Percentiles rank a stretch among this genome's conserved stretches.
These are phyloP conservation scores for Neoitamus cyanurus DNA, from an alignment of 2,888 invertebrate species.

Conservation along the genomic window DNA sequence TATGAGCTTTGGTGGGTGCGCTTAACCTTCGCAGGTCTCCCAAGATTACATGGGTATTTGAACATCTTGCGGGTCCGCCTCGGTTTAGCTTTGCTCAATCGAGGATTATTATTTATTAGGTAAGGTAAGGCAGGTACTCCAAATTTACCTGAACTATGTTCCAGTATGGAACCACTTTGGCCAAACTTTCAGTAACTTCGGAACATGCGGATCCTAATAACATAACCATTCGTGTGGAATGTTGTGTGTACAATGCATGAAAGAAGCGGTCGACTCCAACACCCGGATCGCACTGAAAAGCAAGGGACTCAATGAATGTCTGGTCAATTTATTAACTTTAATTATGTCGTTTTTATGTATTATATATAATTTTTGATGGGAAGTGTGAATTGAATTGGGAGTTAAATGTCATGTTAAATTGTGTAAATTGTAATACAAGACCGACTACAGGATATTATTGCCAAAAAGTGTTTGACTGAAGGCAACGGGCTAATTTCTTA, in stretches of 20 bases:
- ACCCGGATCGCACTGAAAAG: conserved; percentile 85
- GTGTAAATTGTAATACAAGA: no score
- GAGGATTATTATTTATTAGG: background rate
- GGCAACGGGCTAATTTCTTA: no score
- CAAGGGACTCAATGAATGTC: background rate
- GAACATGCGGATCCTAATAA: conserved; percentile 90
- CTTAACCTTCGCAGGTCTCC: background rate
- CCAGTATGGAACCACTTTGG: conserved; percentile 92
- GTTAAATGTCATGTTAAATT: no score
- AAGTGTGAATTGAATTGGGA: no score
- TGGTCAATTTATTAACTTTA: background rate
- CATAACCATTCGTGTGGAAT: conserved; percentile 80
- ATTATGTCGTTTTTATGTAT: no score
- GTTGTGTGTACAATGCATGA: conserved; percentile 86
- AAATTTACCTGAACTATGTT: conserved; percentile 84
- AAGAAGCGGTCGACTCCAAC: conserved; percentile 92
- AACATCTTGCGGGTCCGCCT: background rate
- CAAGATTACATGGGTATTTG: conserved; percentile 1
- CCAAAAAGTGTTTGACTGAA: no score
- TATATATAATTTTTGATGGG: no score
- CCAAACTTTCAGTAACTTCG: conserved; percentile 90
- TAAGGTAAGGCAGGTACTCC: background rate
- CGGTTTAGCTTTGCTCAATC: background rate
- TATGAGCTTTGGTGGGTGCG: background rate
- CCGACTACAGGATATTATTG: no score